Base-by-base conservation (phyloP, 2,888 invertebrate species). In the Athrips mouffetella region DNA sequence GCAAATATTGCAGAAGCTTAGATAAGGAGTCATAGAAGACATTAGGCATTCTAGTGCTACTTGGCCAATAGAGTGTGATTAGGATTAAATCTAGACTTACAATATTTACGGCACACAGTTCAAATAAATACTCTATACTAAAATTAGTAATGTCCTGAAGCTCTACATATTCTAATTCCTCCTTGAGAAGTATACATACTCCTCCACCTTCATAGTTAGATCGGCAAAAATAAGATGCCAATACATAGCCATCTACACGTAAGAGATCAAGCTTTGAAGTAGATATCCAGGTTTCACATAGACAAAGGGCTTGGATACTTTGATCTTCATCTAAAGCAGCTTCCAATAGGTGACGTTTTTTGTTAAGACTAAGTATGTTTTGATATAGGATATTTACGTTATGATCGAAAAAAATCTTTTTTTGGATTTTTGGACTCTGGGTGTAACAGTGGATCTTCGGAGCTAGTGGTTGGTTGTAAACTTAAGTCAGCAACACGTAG, bases 21-120 rank as follows among this genome's bases (percentile, higher is more conserved):
- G 2, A 11, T 13, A 35, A 10, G 1, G 35, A 35, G 6, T 35
- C 13, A 16, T 11, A 35, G 10, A 35, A 35, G 3, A 7, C 3
- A 2, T 35, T 10, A 35, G 35, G 35, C 35, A 11, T 13, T 35
- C 49, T 50, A 6, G 23, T 51, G 35, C 48, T 51, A 44, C 54
- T 27, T 5, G 51, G 53, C 55, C 58, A 55, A 16, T 60, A 60
- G n/a, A 58, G n/a, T 15, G 31, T 37, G 30, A 60, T 49, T 15
- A 58, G 6, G 16, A 60, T 15, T 2, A 54, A 0, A 37, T 56
- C 52, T 6, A 18, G 1, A 10, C 41, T 48, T 4, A 40, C 40
- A 16, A 60, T 29, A 18, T 49, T 47, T 2, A 54, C 42, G 10
- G 54, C 55, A 48, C 55, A 49, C 4, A 50, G 25, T 49, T 60